Base-by-base conservation (phyloP, 2,888 invertebrate genomes). In the Lepidochrysops patricia region DNA sequence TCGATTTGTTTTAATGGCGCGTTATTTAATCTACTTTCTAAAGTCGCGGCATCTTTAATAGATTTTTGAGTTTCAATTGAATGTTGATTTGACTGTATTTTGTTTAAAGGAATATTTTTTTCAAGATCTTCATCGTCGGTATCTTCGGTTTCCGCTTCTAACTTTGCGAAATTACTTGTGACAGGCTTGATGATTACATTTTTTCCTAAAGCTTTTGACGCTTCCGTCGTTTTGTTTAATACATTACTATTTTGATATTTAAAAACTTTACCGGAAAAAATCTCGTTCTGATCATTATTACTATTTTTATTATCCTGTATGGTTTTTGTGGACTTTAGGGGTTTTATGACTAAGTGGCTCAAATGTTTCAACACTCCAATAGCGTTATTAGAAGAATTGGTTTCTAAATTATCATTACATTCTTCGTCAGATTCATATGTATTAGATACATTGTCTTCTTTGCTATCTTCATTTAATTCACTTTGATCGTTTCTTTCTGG, bases 331-430 rank as follows among this genome's bases (percentile, higher is more conserved):
- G 48, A 29, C 23, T 25, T 50, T 26, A 79, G 66, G 32, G 83
- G 65, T 70, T 84, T 86, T 2, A 86, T 81, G 57, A 80, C 74
- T 13, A 80, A 68, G 63, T 77, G 77, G 64, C 82, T 75, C 62
- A 84, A 73, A 70, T 74, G 77, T 71, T 82, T 82, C 60, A 84
- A 69, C 2, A 73, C 74, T 58, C 74, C 70, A 60, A 80, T 66
- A 57, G 79, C 69, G 26, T 65, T 71, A 57, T 60, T 63, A 57
- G 57, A 26, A 13, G 58, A 23, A 35, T 52, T 52, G n/a, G 7
- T 52, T 27, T 35, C 15, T 26, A 27, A 26, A 52, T 54, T 19
- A 35, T 57, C n/a, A 34, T 59, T 56, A 54, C 15, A 54, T 29
- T 29, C 19, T 12, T 29, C 29, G 19, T 52, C 52, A 13, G 27